Evolutionary conservation across 2,113 vertebrate genomes (phyloP).

Genomic region (Phasianus colchicus): DNA sequence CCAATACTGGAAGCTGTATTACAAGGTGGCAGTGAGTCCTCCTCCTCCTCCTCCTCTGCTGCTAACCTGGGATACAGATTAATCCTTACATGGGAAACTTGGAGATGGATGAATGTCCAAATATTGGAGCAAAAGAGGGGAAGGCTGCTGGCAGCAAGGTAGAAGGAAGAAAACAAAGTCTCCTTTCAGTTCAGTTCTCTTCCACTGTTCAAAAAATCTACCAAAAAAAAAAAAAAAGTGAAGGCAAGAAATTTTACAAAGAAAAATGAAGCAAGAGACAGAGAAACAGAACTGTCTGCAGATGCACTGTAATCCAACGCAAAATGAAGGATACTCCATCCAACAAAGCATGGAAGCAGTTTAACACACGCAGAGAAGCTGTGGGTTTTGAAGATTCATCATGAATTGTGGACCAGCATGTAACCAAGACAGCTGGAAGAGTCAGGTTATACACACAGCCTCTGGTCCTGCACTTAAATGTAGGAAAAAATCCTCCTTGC

Average conservation of each 20-base stretch:
- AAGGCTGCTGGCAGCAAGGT: background rate
- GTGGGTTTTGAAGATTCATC: background rate
- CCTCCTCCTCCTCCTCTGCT: background rate
- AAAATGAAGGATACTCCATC: background rate
- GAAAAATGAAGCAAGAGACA: background rate
- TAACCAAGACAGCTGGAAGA: background rate
- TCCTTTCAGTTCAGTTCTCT: background rate
- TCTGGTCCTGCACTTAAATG: background rate
- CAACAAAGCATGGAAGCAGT: background rate
- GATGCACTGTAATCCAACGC: fast-evolving
- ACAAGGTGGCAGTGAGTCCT: background rate
- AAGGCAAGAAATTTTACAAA: background rate
- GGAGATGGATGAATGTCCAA: background rate
- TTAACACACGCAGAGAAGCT: background rate
- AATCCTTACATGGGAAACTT: background rate
- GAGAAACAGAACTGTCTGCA: background rate
- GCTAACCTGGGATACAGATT: background rate
- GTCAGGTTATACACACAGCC: background rate
- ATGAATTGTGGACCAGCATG: background rate
- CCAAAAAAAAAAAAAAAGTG: background rate
- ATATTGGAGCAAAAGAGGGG: background rate
- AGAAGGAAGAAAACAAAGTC: background rate
- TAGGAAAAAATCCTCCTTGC: background rate
- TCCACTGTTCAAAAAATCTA: background rate
- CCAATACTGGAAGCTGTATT: background rate